phyloP scores from a whole-genome alignment of 2,888 invertebrate genomes.

The Chloromyia formosa region DNA sequence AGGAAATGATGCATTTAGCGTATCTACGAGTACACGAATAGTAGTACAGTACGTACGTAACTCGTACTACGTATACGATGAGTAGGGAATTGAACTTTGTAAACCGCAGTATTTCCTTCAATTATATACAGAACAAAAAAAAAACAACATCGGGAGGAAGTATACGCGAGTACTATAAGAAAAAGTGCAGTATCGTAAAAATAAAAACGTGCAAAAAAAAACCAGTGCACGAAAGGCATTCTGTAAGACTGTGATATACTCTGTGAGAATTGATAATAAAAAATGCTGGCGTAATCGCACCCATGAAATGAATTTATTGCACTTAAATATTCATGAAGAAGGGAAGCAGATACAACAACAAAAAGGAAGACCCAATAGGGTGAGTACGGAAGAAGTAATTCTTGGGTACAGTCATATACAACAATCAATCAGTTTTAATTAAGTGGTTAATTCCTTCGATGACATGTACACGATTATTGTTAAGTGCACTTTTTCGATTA shows the following conservation, averaged over 20 bases:
- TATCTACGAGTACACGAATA: not conserved
- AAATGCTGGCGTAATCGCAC: not conserved
- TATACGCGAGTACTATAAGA: not conserved
- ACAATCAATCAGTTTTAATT: conserved; percentile 37
- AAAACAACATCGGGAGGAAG: not conserved
- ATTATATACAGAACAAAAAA: not conserved
- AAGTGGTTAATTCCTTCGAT: conserved; percentile 18
- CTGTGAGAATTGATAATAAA: conserved; percentile 8
- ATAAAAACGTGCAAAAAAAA: no score
- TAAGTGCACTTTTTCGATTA: not conserved
- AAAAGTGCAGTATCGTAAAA: not conserved
- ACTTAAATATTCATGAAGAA: not conserved
- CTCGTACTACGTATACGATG: no score
- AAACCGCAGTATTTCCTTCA: not conserved
- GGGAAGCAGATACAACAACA: no score
- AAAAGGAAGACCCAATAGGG: not conserved
- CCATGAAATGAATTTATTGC: conserved; percentile 12
- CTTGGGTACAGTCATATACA: no score
- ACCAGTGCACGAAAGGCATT: not conserved
- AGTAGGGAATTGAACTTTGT: conserved; percentile 32
- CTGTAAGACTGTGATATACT: not conserved
- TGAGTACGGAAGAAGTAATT: no score
- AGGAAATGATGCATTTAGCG: conserved; percentile 46
- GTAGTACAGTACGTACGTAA: no score
- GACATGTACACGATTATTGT: conserved; percentile 11